These are phyloP conservation scores for Mormyrops attenuatus DNA, from an alignment of 2,797 vertebrate genomes.

Conservation along the genomic window DNA sequence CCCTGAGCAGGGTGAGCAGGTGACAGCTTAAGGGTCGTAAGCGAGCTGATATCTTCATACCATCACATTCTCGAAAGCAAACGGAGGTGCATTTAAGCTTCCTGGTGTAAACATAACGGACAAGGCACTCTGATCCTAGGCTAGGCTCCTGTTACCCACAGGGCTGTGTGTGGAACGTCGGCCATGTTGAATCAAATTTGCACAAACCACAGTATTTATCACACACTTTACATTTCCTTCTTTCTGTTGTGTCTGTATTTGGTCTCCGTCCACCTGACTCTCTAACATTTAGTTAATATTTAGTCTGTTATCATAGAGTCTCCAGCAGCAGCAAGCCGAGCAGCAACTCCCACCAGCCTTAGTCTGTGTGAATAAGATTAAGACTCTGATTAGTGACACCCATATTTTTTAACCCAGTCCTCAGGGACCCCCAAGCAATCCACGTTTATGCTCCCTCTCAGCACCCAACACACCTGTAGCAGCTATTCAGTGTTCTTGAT, in stretches of 20 bases:
- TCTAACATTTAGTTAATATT: too few species aligned
- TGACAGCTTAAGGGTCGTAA: neutral
- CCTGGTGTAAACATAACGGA: neutral
- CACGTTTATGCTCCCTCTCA: neutral
- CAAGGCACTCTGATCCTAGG: neutral
- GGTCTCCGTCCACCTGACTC: neutral
- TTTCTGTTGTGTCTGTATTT: neutral
- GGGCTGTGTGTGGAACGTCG: neutral
- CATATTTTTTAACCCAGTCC: neutral
- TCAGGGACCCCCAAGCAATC: neutral
- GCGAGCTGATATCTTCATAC: neutral
- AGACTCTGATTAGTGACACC: neutral
- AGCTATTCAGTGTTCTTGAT: neutral
- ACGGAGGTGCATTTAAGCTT: neutral
- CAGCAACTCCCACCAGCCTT: neutral
- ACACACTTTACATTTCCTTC: neutral
- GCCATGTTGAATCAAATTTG: neutral
- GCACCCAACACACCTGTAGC: neutral
- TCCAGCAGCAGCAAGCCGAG: too few species aligned
- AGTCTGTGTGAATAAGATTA: neutral
- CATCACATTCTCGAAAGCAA: neutral
- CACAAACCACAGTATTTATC: neutral
- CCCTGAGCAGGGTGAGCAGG: conserved; percentile 8
- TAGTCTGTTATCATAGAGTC: too few species aligned
- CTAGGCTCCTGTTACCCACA: neutral